Percentiles rank a stretch among this genome's conserved stretches.
phyloP scores from a whole-genome alignment of 2,888 invertebrate genomes.

The Drosophila dives region DNA sequence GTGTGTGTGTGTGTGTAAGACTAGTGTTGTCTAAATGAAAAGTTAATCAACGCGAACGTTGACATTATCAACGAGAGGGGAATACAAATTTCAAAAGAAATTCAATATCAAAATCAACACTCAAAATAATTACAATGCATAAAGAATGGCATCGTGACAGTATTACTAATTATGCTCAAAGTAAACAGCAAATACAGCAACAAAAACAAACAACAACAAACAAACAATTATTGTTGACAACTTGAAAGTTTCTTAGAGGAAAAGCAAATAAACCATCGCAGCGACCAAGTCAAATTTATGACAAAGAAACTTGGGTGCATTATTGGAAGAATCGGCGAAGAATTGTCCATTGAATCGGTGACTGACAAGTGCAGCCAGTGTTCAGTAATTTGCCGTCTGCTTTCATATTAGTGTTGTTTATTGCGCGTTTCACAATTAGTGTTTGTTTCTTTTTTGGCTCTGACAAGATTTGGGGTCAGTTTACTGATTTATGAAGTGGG shows the following conservation, averaged over 20 bases:
- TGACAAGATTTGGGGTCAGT: constrained; percentile 14
- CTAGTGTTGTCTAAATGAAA: constrained; percentile 46
- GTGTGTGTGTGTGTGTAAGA: background rate
- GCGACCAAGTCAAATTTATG: constrained; percentile 37
- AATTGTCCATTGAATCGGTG: constrained; percentile 24
- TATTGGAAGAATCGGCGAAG: constrained; percentile 5
- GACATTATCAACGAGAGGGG: constrained; percentile 32
- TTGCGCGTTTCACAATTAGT: constrained; percentile 44
- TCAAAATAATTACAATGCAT: constrained; percentile 23
- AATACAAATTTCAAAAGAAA: constrained; percentile 45
- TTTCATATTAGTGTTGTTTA: constrained; percentile 41
- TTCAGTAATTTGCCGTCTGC: constrained; percentile 5
- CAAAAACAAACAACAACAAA: constrained; percentile 26
- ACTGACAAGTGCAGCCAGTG: constrained; percentile 50
- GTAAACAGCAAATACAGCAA: constrained; percentile 35
- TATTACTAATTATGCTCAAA: constrained; percentile 65
- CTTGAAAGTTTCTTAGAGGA: constrained; percentile 48
- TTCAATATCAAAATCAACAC: constrained; percentile 20
- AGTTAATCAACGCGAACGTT: constrained; percentile 57
- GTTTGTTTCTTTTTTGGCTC: constrained; percentile 24
- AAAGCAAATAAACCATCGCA: constrained; percentile 38
- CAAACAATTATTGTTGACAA: constrained; percentile 33
- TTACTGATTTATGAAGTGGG: constrained; percentile 28
- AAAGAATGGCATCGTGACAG: constrained; percentile 71
- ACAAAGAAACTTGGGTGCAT: constrained; percentile 29